A percentile compares a stretch with the other conserved stretches of the same genome.
These are phyloP conservation scores for Oscheius sp. DNA, from an alignment of 1,140 invertebrate species.

Conservation along the genomic window DNA sequence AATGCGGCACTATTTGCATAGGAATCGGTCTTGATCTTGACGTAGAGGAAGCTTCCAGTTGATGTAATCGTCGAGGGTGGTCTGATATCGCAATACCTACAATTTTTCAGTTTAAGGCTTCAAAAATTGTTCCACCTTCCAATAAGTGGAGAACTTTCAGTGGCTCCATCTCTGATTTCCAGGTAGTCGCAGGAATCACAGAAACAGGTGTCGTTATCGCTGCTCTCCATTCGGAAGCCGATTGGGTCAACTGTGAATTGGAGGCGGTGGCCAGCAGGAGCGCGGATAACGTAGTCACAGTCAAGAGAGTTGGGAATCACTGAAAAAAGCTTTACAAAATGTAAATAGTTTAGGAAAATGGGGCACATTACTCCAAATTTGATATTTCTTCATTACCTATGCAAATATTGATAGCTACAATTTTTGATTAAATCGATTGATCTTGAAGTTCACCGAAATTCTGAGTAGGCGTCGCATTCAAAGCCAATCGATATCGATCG, in stretches of 20 bases:
- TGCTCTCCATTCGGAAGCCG: background rate
- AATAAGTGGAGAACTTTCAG: conserved; percentile 42
- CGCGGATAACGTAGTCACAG: conserved; percentile 49
- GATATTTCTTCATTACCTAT: no score
- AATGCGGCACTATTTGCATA: conserved; percentile 42
- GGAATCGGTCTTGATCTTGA: conserved; percentile 51
- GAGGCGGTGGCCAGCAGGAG: conserved; percentile 51
- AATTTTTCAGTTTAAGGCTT: no score
- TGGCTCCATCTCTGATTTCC: conserved; percentile 53
- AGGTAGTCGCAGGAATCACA: conserved; percentile 49
- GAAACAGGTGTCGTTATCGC: background rate
- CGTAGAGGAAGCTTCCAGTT: conserved; percentile 47
- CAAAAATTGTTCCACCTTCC: no score
- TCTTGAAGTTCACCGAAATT: conserved; percentile 40
- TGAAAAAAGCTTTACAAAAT: no score
- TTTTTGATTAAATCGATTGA: conserved; percentile 48
- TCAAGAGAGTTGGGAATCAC: conserved; percentile 50
- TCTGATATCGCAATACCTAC: conserved; percentile 42
- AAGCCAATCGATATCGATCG: no score
- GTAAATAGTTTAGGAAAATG: no score
- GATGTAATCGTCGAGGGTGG: conserved; percentile 54
- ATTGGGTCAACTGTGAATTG: conserved; percentile 49
- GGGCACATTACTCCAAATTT: conserved; percentile 18
- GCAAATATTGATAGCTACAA: no score
- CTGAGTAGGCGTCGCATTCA: no score